Conservation (phyloP, 2,113 vertebrate species). For the Bucco capensis region DNA sequence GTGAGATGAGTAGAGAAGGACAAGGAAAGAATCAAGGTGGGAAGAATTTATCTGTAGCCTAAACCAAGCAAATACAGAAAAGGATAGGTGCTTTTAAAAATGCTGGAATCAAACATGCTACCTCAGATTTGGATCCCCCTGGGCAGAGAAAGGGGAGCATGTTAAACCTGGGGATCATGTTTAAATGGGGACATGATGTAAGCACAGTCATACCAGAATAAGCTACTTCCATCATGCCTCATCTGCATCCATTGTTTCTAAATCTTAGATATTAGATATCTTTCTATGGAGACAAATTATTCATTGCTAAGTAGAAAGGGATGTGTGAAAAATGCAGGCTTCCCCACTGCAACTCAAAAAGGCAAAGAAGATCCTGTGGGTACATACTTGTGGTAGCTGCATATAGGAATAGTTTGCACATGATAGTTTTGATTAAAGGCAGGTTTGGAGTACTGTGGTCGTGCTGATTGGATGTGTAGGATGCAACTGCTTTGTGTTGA, state of each 20-base stretch:
- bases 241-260: neutral
- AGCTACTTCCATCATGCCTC: neutral
- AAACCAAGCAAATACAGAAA: neutral
- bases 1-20: neutral
- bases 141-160: neutral
- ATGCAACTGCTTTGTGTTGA: constrained; percentile 1
- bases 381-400: neutral
- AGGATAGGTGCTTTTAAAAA: neutral
- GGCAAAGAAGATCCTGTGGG: neutral
- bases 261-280: neutral
- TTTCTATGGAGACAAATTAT: neutral
- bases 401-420: neutral
- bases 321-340: neutral
- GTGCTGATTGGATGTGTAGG: neutral
- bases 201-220: neutral
- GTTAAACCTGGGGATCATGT: neutral
- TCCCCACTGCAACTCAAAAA: constrained; percentile 15
- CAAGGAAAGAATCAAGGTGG: neutral
- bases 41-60: neutral
- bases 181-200: neutral
- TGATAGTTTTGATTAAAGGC: neutral
- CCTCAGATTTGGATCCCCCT: neutral
- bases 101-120: fast-evolving
- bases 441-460: constrained; percentile 4
- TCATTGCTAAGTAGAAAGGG: neutral